A percentile compares a stretch with the other conserved stretches of the same genome.
phyloP scores from a whole-genome alignment of 2,113 vertebrate species.

The Phocoena sinus region DNA sequence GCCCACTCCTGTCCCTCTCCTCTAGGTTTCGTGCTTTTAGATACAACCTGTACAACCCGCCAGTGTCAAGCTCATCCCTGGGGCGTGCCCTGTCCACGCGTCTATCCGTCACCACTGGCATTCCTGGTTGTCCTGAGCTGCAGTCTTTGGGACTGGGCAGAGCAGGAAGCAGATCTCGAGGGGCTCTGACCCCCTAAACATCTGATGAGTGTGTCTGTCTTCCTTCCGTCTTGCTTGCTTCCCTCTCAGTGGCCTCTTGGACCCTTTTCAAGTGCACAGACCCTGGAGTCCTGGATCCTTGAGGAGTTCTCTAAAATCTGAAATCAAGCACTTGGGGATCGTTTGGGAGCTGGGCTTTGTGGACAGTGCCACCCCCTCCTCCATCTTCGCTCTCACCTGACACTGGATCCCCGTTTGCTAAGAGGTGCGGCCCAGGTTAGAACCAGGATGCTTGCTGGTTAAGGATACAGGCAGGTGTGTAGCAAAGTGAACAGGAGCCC shows the following conservation, averaged over 20 bases:
- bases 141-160: neutral
- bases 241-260: neutral
- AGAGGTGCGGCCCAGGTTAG: neutral
- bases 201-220: neutral
- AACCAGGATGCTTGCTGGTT: neutral
- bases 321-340: neutral
- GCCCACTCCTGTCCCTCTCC: neutral
- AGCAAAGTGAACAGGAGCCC: too few species aligned
- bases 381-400: neutral
- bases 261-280: neutral
- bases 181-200: neutral
- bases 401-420: neutral
- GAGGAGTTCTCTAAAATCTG: neutral
- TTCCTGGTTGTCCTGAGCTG: neutral
- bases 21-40: neutral
- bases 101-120: neutral
- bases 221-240: neutral
- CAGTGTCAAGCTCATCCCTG: neutral
- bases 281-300: neutral
- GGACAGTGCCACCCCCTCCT: neutral
- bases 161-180: neutral
- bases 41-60: fast-evolving
- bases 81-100: fast-evolving
- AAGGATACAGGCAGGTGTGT: neutral
- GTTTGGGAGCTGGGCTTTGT: neutral